Evolutionary conservation across 2,888 invertebrate species (phyloP).

Genomic region (Conomelus anceps): DNA sequence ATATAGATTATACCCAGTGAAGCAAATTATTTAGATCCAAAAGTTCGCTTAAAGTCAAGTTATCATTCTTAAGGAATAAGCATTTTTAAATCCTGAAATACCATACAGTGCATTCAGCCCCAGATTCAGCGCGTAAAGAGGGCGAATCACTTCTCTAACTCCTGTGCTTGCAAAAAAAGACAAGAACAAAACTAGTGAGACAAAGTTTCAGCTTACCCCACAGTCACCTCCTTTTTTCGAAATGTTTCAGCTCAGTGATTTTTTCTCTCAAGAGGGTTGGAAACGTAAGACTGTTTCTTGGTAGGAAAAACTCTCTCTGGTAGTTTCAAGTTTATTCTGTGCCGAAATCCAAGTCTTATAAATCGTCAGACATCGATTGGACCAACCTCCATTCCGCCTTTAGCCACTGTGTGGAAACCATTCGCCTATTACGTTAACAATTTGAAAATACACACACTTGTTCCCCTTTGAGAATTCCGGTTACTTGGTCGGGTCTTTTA

Average conservation of each 20-base stretch:
- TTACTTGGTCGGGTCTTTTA: neutral
- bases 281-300: neutral
- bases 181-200: neutral
- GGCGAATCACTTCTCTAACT: neutral
- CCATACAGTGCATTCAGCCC: neutral
- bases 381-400: neutral
- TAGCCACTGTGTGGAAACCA: neutral
- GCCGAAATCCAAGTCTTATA: neutral
- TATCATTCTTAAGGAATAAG: too few species aligned
- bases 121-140: neutral
- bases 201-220: neutral
- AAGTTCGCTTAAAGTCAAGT: too few species aligned
- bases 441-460: neutral
- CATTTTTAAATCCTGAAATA: neutral
- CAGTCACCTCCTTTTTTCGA: neutral
- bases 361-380: neutral
- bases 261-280: neutral
- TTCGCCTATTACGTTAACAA: neutral
- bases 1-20: too few species aligned
- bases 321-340: neutral
- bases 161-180: neutral
- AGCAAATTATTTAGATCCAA: too few species aligned
- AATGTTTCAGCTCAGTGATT: neutral
- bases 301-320: neutral
- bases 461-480: neutral